Base-by-base conservation (phyloP, 2,113 vertebrate genomes). In the Carassius gibelio region DNA sequence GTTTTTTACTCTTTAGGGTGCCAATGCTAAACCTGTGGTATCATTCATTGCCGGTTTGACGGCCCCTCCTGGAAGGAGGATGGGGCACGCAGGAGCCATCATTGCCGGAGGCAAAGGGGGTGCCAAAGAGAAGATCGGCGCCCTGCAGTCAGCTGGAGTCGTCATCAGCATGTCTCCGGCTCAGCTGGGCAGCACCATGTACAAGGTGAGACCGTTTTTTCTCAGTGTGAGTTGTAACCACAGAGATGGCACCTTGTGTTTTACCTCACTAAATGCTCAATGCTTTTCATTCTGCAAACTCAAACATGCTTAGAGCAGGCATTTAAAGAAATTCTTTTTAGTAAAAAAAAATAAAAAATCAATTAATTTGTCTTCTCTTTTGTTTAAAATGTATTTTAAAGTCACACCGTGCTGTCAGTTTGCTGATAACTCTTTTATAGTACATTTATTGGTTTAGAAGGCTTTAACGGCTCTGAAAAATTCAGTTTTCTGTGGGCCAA, bases 91-190 rank as follows among this genome's bases (percentile, higher is more conserved):
- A 0, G 98, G 98, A 5, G 98, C 98, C 38, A 99, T 99, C 92
- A 99, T 99, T 14, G 98, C 98, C 26, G 98, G 98, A 4, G 98
- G 98, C 1, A 99, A 99, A 87, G 98, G 98, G 8, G 98, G 98
- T 13, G 98, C 98, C 76, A 99, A 98, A 91, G 98, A 99, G 94
- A 99, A 99, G 93, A 99, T 99, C 13, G 89, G 97, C 0, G 98
- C 98, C 82, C 96, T 99, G 13, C 98, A 99, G 94, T 94, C 92
- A 0, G 98, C 98, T 0, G 97, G 98, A 0, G 97, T 97, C 5
- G 95, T 97, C 1, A 95, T 99, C 93, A 99, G 97, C 92, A 99
- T 98, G 98, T 99, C 98, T 76, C 98, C 98, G 3, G 98, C 98
- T 9, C 97, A 99, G 93, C 94, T 99, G 64, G 98, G 98, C 38